Base-by-base conservation (phyloP, 2,888 invertebrate species). In the Macrosoma leucophasiata region DNA sequence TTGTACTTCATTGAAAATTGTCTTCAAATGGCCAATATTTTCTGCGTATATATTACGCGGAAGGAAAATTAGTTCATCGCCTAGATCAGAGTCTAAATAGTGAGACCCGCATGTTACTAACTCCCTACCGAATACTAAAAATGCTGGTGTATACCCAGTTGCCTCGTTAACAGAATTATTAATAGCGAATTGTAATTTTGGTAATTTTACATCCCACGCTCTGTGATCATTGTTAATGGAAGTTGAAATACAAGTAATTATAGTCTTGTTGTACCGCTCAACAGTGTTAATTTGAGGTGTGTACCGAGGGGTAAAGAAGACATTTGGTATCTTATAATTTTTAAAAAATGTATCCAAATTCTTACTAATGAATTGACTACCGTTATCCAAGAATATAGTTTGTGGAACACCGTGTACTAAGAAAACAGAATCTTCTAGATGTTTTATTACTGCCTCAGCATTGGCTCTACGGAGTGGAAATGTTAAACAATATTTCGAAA, bases 121-220 rank as follows among this genome's bases (percentile, higher is more conserved):
- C 20, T 49, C 43, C 2, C 43, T 14, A 5, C 43, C 46, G 19
- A 30, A 28, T 4, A 44, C 48, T 8, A 49, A 22, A 21, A 51
- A 44, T 0, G 36, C 17, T 6, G 51, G 48, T 5, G 48, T 44
- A 28, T 32, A 36, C 1, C 38, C 34, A 1, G 43, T 44, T 4
- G 22, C 20, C 21, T 15, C 32, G n/a, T 29, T 39, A 11, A 39
- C 32, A 3, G 35, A 23, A 18, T 12, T 32, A 25, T 35, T 39
- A 7, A 35, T 5, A 2, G 35, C 39, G 17, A 39, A 39, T 9
- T 32, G 39, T 7, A 39, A 29, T 13, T 35, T 32, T 1, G 10
- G 8, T 1, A 37, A 8, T 11, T 34, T 15, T 3, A 13, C 10
- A 9, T 41, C 37, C 37, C 35, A 39, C 13, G 28, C 12, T 24